phyloP scores from a whole-genome alignment of 2,113 vertebrate genomes.

The Ochotona curzoniae region DNA sequence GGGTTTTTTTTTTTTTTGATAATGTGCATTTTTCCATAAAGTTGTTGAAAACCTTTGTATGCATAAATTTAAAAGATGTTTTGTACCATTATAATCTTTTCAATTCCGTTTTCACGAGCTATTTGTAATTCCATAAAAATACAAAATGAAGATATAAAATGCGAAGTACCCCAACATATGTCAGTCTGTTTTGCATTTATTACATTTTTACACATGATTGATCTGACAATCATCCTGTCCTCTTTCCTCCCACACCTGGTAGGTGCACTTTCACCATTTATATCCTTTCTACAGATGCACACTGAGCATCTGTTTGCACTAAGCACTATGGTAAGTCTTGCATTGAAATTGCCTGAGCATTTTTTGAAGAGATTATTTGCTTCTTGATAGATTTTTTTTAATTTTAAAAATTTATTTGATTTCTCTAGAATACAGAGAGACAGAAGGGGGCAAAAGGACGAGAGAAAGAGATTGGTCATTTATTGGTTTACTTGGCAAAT shows the following conservation, averaged over 20 bases:
- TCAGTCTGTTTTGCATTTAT: not conserved
- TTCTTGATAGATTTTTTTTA: not conserved
- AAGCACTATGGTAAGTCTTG: not conserved
- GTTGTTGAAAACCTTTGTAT: too few species aligned
- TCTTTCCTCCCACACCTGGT: fast-evolving
- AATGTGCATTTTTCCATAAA: too few species aligned
- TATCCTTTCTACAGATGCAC: too few species aligned
- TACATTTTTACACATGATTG: not conserved
- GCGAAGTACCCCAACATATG: not conserved
- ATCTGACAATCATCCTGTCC: not conserved
- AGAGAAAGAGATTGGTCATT: not conserved
- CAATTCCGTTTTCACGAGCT: too few species aligned
- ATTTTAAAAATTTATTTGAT: not conserved
- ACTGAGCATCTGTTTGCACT: not conserved
- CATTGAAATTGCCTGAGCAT: not conserved
- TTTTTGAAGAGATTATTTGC: not conserved
- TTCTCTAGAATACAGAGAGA: too few species aligned
- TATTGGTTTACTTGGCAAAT: too few species aligned
- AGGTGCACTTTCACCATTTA: not conserved
- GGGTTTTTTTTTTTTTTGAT: too few species aligned
- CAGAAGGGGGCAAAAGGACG: not conserved
- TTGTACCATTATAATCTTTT: too few species aligned
- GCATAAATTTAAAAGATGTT: too few species aligned
- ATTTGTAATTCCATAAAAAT: too few species aligned
- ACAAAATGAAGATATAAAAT: not conserved